Evolutionary conservation across 1,140 invertebrate species (phyloP).

Genomic region (Elysia chlorotica): DNA sequence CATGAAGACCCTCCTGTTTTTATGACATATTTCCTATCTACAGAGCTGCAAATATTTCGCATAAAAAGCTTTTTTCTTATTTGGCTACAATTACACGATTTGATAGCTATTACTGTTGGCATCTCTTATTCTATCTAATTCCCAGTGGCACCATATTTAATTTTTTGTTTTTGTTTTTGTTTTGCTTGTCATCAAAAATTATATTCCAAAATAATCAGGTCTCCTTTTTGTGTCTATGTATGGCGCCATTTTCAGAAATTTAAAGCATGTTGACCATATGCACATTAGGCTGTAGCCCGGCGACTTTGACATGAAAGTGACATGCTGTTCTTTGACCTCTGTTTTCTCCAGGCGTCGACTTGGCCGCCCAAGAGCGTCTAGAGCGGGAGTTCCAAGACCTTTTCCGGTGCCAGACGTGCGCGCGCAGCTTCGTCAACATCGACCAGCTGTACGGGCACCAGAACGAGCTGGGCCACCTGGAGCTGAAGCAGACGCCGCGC

Average conservation of each 20-base stretch:
- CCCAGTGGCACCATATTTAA: too few relatives aligned
- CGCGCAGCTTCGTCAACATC: conserved; percentile 74
- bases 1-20: too few relatives aligned
- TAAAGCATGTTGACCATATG: background rate
- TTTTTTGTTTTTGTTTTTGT: background rate
- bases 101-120: too few relatives aligned
- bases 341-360: conserved; percentile 45
- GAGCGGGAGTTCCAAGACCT: conserved; percentile 53
- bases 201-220: background rate
- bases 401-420: conserved; percentile 74
- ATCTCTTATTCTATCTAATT: too few relatives aligned
- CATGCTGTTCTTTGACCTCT: conserved; percentile 8
- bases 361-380: conserved; percentile 33
- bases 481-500: conserved; percentile 79
- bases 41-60: too few relatives aligned
- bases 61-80: too few relatives aligned
- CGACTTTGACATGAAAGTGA: background rate
- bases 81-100: too few relatives aligned
- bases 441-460: conserved; percentile 84
- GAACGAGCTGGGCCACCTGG: conserved; percentile 81
- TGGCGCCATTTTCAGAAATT: background rate
- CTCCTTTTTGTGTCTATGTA: background rate
- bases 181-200: background rate
- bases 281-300: background rate
- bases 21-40: too few relatives aligned